Evolutionary conservation across 2,113 vertebrate species (phyloP).

Genomic region (Melanocharis versteri): DNA sequence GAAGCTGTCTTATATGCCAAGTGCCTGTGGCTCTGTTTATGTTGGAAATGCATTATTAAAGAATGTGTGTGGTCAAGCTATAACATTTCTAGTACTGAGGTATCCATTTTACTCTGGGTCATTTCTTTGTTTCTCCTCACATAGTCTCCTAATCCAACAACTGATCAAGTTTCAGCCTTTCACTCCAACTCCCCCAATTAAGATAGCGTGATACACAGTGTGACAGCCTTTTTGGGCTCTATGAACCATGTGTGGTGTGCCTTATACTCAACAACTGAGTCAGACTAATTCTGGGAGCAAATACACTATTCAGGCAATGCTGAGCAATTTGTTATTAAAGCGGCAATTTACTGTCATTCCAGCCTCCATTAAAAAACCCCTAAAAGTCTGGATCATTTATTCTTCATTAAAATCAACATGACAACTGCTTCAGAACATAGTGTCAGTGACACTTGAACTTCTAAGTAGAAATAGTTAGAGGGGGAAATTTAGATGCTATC

Average conservation of each 20-base stretch:
- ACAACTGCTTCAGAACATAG: not conserved
- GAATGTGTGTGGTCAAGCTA: constrained; percentile 63
- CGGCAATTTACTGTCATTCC: not conserved
- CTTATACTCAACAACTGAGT: not conserved
- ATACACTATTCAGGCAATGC: not conserved
- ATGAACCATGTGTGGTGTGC: not conserved
- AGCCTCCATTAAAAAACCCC: not conserved
- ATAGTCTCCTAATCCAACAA: constrained; percentile 36
- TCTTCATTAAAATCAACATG: not conserved
- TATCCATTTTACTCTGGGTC: constrained; percentile 34
- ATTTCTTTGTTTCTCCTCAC: constrained; percentile 60
- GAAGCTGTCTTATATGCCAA: constrained; percentile 54
- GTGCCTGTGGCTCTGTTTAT: constrained; percentile 62
- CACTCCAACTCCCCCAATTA: constrained; percentile 10
- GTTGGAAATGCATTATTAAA: constrained; percentile 62
- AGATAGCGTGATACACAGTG: not conserved
- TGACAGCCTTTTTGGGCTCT: not conserved
- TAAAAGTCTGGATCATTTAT: not conserved
- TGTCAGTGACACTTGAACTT: not conserved
- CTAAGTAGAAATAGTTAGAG: not conserved
- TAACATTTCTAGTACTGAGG: constrained; percentile 12
- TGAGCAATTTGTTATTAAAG: not conserved
- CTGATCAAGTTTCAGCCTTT: constrained; percentile 53
- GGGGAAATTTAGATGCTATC: not conserved
- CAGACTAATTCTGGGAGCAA: not conserved